A percentile compares a stretch with the other conserved stretches of the same genome.
phyloP scores from a whole-genome alignment of 2,797 vertebrate genomes.

The Peromyscus attwateri region DNA sequence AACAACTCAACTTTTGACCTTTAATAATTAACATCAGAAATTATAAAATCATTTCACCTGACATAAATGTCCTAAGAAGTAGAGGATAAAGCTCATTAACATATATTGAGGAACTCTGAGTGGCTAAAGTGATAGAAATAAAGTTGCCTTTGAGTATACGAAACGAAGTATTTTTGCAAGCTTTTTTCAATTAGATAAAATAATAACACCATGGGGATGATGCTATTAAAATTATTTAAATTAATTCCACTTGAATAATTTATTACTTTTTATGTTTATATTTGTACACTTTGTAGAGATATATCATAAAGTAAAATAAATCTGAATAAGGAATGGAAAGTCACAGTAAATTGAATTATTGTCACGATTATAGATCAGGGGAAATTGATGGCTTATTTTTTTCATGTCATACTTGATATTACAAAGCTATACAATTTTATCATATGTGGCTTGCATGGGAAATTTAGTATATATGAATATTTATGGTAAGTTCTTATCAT shows the following conservation, averaged over 20 bases:
- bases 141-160: neutral
- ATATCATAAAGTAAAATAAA: slow-evolving; percentile 38
- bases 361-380: slow-evolving; percentile 1
- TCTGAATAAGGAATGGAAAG: slow-evolving; percentile 33
- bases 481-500: neutral
- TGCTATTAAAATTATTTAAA: slow-evolving; percentile 50
- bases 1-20: slow-evolving; percentile 9
- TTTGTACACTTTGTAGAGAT: neutral
- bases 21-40: slow-evolving; percentile 13
- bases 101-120: neutral
- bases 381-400: slow-evolving; percentile 53
- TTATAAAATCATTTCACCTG: slow-evolving; percentile 7
- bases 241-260: slow-evolving; percentile 42
- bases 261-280: slow-evolving; percentile 33
- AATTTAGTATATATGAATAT: neutral
- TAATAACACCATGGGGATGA: neutral
- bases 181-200: slow-evolving; percentile 48
- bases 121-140: neutral
- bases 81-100: slow-evolving; percentile 18
- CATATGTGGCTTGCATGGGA: neutral
- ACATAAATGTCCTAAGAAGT: slow-evolving; percentile 23
- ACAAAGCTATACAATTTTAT: slow-evolving; percentile 25
- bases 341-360: slow-evolving; percentile 53
- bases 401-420: slow-evolving; percentile 43
- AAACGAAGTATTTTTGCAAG: slow-evolving; percentile 34